Conservation (phyloP, 2,797 vertebrate genomes). For the Poecilia velifera region DNA sequence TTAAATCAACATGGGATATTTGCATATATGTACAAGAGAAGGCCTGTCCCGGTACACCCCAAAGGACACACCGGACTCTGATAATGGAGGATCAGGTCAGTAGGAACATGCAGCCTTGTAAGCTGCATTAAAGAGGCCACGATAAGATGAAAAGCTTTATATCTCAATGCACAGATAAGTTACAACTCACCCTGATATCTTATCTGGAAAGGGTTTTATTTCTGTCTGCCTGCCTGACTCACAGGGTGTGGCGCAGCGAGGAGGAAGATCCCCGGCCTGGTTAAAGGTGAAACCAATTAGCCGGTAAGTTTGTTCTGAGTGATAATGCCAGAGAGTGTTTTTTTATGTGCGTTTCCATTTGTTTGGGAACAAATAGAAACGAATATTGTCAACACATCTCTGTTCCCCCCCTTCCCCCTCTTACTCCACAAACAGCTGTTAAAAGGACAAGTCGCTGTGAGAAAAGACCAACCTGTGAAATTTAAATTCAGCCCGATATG, state of each 20-base stretch:
- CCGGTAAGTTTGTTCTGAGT: background rate
- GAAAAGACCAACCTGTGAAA: background rate
- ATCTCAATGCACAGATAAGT: background rate
- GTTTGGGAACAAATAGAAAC: background rate
- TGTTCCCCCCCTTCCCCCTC: too few relatives aligned
- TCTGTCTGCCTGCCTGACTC: background rate
- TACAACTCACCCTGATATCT: background rate
- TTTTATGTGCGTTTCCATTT: background rate
- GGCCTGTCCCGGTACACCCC: background rate
- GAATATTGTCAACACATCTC: background rate
- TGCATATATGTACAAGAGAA: background rate
- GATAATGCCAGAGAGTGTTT: background rate
- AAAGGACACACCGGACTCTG: background rate
- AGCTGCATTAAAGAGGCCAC: background rate
- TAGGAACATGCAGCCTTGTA: background rate
- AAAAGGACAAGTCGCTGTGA: background rate
- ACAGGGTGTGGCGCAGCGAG: slow-evolving; percentile 2
- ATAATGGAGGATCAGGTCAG: background rate
- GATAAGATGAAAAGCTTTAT: background rate
- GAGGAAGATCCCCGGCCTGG: background rate
- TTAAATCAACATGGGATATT: slow-evolving; percentile 11
- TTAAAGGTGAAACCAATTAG: background rate
- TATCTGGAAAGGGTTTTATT: background rate
- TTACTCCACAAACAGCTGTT: background rate
- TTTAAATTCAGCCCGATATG: background rate